These are phyloP conservation scores for Sebastes trivittatus DNA, from an alignment of 2,797 vertebrate species.

Conservation along the genomic window DNA sequence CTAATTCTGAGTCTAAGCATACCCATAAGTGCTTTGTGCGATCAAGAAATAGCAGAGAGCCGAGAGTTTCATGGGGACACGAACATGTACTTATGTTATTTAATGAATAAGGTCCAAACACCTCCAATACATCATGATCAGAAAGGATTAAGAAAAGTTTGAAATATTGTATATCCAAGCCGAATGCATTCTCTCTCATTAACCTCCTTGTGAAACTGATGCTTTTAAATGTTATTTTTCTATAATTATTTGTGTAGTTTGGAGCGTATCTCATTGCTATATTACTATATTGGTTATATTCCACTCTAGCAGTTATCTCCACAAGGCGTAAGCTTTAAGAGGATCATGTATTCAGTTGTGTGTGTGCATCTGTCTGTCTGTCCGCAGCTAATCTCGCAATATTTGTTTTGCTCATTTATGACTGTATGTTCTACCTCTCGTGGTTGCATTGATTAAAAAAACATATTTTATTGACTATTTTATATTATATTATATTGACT, in stretches of 20 bases:
- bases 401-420: background rate
- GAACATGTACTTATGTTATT: conserved; percentile 59
- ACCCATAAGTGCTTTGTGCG: conserved; percentile 4
- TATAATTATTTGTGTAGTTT: background rate
- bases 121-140: conserved; percentile 7
- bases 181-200: background rate
- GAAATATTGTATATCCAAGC: conserved; percentile 27
- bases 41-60: background rate
- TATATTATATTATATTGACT: background rate
- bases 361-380: too few species aligned
- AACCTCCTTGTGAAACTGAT: background rate
- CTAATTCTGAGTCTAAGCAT: background rate
- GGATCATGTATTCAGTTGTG: too few species aligned
- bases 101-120: conserved; percentile 30
- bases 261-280: background rate
- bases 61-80: conserved; percentile 8
- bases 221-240: background rate
- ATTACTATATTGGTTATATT: background rate
- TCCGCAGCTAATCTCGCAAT: background rate
- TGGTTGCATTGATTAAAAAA: background rate
- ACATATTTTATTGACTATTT: background rate
- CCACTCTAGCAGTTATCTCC: background rate
- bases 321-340: too few species aligned
- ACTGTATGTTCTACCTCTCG: background rate
- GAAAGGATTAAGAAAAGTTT: conserved; percentile 28